Evolutionary conservation across 2,888 invertebrate species (phyloP).

Genomic region (Ptilodon capucinus): DNA sequence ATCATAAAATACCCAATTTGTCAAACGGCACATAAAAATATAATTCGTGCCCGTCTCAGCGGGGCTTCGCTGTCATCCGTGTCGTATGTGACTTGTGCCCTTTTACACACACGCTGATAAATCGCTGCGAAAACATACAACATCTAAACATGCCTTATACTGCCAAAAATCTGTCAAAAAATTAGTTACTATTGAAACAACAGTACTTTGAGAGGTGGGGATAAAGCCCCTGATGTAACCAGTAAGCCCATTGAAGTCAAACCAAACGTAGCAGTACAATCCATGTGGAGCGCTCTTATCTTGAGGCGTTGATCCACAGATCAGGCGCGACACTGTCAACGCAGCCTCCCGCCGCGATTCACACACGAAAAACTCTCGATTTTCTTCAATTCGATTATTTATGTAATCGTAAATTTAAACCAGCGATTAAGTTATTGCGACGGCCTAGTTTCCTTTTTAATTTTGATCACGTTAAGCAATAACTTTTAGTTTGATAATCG

Average conservation of each 20-base stretch:
- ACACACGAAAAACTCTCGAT: constrained; percentile 53
- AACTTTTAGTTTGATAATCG: constrained; percentile 30
- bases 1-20: constrained; percentile 67
- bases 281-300: constrained; percentile 1
- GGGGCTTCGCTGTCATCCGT: constrained; percentile 23
- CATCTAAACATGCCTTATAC: too few relatives aligned
- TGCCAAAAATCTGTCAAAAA: background rate
- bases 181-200: too few relatives aligned
- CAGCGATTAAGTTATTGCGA: constrained; percentile 47
- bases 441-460: constrained; percentile 50
- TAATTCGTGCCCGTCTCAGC: constrained; percentile 45
- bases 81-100: constrained; percentile 7
- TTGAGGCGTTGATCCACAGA: background rate
- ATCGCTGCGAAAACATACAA: constrained; percentile 4
- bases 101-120: constrained; percentile 15
- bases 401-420: constrained; percentile 49
- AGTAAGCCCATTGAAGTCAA: constrained; percentile 6
- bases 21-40: constrained; percentile 57
- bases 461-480: constrained; percentile 38
- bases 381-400: constrained; percentile 57
- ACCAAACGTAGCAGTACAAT: background rate
- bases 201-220: too few relatives aligned
- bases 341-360: constrained; percentile 42
- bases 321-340: constrained; percentile 2
- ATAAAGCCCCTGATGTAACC: too few relatives aligned